phyloP scores from a whole-genome alignment of 1,140 invertebrate species.

The Orussus abietinus region DNA sequence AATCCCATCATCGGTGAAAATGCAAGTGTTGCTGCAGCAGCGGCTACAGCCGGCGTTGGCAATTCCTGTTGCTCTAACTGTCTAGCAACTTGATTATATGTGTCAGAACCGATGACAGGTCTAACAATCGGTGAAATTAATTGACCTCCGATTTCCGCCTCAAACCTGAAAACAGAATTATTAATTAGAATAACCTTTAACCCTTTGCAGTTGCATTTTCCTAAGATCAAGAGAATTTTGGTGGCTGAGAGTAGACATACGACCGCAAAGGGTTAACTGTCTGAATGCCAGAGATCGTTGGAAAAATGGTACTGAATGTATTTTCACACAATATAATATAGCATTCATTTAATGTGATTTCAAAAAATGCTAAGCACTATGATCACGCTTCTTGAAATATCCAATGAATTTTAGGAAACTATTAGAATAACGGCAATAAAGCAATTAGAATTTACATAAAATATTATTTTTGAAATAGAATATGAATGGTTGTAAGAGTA shows the following conservation, averaged over 20 bases:
- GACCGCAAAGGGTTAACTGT: no score
- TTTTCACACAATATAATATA: slow-evolving; percentile 1
- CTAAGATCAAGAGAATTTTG: no score
- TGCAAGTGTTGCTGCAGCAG: slow-evolving; percentile 37
- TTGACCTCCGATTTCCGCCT: slow-evolving; percentile 76
- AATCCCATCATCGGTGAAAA: slow-evolving; percentile 41
- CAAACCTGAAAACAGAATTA: slow-evolving; percentile 61
- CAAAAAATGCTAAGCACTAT: slow-evolving; percentile 11
- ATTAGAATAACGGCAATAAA: slow-evolving; percentile 1
- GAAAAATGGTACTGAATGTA: slow-evolving; percentile 5
- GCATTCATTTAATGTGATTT: slow-evolving; percentile 4
- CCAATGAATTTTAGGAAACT: slow-evolving; percentile 14
- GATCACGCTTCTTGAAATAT: no score
- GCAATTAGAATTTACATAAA: slow-evolving; percentile 4
- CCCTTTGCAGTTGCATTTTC: slow-evolving; percentile 3
- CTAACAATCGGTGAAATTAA: slow-evolving; percentile 54
- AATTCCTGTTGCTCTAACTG: slow-evolving; percentile 58
- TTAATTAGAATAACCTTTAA: slow-evolving; percentile 6
- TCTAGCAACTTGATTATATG: slow-evolving; percentile 64
- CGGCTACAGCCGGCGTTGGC: slow-evolving; percentile 40
- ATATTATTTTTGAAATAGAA: slow-evolving; percentile 15
- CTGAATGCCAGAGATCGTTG: no score
- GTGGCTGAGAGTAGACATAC: no score
- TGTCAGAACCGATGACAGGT: slow-evolving; percentile 64
- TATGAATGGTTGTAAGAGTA: slow-evolving; percentile 9